A percentile compares a stretch with the other conserved stretches of the same genome.
Conservation (phyloP, 2,888 invertebrate species). For the Calameuta filiformis region DNA sequence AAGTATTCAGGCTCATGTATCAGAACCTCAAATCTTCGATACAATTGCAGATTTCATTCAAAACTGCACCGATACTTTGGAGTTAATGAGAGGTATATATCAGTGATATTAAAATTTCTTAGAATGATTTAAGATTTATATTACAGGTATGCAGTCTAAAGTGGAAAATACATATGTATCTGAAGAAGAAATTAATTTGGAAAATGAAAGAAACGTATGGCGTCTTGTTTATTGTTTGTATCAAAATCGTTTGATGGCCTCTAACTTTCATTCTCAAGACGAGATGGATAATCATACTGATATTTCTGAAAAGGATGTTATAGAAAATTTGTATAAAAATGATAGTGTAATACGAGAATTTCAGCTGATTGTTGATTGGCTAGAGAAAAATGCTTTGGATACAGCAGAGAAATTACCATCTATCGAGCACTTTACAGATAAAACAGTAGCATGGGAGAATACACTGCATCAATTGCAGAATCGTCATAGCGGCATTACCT, state of each 20-base stretch:
- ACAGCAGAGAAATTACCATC: slow-evolving; percentile 65
- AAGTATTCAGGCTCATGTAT: slow-evolving; percentile 53
- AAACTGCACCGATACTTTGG: slow-evolving; percentile 73
- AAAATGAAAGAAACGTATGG: slow-evolving; percentile 91
- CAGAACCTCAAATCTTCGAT: slow-evolving; percentile 69
- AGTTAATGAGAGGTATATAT: slow-evolving; percentile 60
- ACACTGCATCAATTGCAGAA: slow-evolving; percentile 82
- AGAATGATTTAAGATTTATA: slow-evolving; percentile 8
- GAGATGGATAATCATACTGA: slow-evolving; percentile 43
- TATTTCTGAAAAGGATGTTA: slow-evolving; percentile 72
- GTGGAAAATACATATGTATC: slow-evolving; percentile 52
- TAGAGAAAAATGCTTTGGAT: slow-evolving; percentile 83
- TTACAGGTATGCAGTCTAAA: slow-evolving; percentile 59
- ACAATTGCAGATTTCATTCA: slow-evolving; percentile 74
- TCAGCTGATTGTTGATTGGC: slow-evolving; percentile 92
- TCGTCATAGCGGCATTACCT: slow-evolving; percentile 69
- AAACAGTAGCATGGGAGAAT: slow-evolving; percentile 90
- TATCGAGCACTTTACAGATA: slow-evolving; percentile 82
- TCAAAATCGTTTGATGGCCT: slow-evolving; percentile 76
- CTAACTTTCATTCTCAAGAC: slow-evolving; percentile 46
- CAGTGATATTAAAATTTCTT: neutral
- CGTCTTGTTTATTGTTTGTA: slow-evolving; percentile 84
- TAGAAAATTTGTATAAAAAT: slow-evolving; percentile 70
- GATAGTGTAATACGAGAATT: slow-evolving; percentile 73
- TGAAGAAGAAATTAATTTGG: slow-evolving; percentile 67